These are phyloP conservation scores for Ceratosolen fusciceps DNA, from an alignment of 1,140 invertebrate genomes.

Conservation along the genomic window DNA sequence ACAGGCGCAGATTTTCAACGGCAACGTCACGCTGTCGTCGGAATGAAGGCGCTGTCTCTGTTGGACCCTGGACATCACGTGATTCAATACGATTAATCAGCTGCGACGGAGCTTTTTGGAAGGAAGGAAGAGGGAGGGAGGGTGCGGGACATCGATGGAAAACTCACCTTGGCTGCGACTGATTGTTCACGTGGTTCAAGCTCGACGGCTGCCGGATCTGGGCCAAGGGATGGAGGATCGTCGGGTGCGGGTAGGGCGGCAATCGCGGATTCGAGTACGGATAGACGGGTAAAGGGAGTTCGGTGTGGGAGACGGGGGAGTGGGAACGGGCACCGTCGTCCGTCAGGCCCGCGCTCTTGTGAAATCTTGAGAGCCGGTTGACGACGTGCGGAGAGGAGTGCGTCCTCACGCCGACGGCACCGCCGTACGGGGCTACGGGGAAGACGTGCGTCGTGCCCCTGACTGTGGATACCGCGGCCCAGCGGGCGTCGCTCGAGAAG, in stretches of 20 bases:
- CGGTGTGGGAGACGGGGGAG: slow-evolving; percentile 79
- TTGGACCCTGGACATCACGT: slow-evolving; percentile 56
- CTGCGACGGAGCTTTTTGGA: background rate
- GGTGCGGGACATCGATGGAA: background rate
- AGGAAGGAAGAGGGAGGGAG: too few relatives aligned
- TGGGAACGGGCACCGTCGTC: slow-evolving; percentile 79
- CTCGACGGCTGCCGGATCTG: slow-evolving; percentile 86
- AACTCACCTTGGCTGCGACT: slow-evolving; percentile 72
- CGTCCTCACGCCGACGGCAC: slow-evolving; percentile 89
- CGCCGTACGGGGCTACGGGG: slow-evolving; percentile 97
- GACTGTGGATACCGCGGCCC: slow-evolving; percentile 94
- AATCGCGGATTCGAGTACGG: slow-evolving; percentile 90
- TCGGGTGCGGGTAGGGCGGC: slow-evolving; percentile 90
- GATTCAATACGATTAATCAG: too few relatives aligned
- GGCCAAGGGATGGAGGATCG: slow-evolving; percentile 83
- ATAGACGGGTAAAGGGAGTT: slow-evolving; percentile 74
- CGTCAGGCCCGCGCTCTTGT: slow-evolving; percentile 92
- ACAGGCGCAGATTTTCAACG: slow-evolving; percentile 81
- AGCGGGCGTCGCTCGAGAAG: slow-evolving; percentile 92
- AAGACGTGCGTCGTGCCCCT: slow-evolving; percentile 98
- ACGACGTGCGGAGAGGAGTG: slow-evolving; percentile 94
- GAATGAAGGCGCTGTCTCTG: slow-evolving; percentile 78
- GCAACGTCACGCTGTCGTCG: slow-evolving; percentile 76
- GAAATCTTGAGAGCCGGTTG: slow-evolving; percentile 94
- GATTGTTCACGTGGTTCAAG: slow-evolving; percentile 70